Base-by-base conservation (phyloP, 1,140 invertebrate species). In the Leptonema lineaticorne region DNA sequence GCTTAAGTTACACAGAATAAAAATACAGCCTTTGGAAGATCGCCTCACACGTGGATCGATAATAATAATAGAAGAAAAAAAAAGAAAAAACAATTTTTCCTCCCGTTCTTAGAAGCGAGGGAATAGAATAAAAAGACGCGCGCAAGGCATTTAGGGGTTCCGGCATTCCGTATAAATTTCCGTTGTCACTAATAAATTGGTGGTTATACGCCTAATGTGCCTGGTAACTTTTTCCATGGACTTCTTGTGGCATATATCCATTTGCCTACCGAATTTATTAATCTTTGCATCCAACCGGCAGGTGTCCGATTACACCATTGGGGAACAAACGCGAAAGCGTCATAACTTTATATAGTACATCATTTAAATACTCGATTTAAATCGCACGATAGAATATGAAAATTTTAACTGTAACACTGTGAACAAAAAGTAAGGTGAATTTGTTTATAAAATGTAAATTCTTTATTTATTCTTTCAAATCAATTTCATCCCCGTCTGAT, bases 101-200 rank as follows among this genome's bases (percentile, higher is more conserved):
- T 14, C 9, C 2, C n/a, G n/a, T n/a, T n/a, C n/a, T n/a, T n/a
- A n/a, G n/a, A n/a, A n/a, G 30, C 30, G 11, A 33, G 30, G 11
- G 37, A n/a, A n/a, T n/a, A n/a, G n/a, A 41, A 16, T 14, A 14
- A 41, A 14, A 18, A 4, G 11, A 48, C 14, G 16, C 28, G 60
- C 30, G 7, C 27, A 22, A 53, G 27, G 27, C 27, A 50, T 50
- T 46, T 50, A 14, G 16, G 45, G 62, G 62, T 64, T 64, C 62
- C 62, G 62, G 58, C 68, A 70, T 70, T 69, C 63, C 64, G 56
- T 37, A 67, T 70, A 66, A 70, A 70, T 70, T 64, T 63, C 41
- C 26, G 46, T 18, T 67, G 69, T 67, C 69, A 70, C 69, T 53
- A 67, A 70, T 70, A 70, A 70, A 70, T 70, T 63, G 69, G 63